Base-by-base conservation (phyloP, 2,113 vertebrate genomes). In the Coregonus clupeaformis region DNA sequence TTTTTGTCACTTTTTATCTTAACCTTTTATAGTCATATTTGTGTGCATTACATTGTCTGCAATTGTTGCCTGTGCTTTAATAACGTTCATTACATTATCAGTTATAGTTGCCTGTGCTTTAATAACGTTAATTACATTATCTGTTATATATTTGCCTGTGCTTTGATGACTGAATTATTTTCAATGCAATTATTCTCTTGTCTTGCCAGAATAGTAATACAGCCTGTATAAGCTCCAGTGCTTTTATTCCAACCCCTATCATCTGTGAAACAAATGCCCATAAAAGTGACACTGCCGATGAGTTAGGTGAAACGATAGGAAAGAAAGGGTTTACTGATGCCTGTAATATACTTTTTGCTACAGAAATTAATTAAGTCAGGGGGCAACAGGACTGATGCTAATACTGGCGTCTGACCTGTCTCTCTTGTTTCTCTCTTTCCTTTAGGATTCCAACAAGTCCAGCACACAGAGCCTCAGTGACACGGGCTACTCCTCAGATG, bases 401-500 rank as follows among this genome's bases (percentile, higher is more conserved):
- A 76, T 77, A 74, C 69, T 76, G 59, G 20, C 6, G 42, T 77
- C 47, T 87, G 36, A 90, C 64, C 47, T 55, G 6, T 80, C 24
- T 82, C 42, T 84, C 32, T 52, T 65, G 6, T 25, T n/a, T 32
- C 4, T 42, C 9, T 74, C 32, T 27, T 80, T 84, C 72, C 71
- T 69, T 18, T 82, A 99, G 98, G 96, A 98, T 1, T 89, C 87
- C 84, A 94, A 92, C 92, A 99, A 98, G 93, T 94, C 96, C 85
- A 97, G 96, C 83, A 92, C 94, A 76, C 95, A 97, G 82, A 99
- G 98, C 90, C 92, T 98, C 89, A 99, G 98, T 0, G 98, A 99
- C 90, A 99, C 98, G 0, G 98, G 98, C 79, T 99, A 99, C 77
- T 99, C 98, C 69, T 99, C 98, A 0, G 98, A 99, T 1, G 98